Evolutionary conservation across 2,888 invertebrate species (phyloP).

Genomic region (Itoplectis maculator): DNA sequence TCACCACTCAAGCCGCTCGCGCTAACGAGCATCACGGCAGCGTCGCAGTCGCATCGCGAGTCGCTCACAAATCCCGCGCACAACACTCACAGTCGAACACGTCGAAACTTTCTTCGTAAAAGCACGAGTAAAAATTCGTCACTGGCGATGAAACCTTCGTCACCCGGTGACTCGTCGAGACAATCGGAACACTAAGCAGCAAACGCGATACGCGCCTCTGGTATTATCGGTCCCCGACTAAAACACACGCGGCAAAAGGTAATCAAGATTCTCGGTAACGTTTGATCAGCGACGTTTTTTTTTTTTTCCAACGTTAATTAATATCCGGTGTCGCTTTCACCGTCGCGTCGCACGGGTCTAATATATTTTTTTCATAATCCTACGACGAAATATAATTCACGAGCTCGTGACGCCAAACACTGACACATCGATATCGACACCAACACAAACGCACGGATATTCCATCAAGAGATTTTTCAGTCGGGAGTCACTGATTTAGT

Average conservation of each 20-base stretch:
- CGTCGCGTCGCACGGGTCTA: too few species aligned
- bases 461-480: too few species aligned
- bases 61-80: neutral
- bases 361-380: too few species aligned
- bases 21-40: constrained; percentile 50
- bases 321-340: constrained; percentile 15
- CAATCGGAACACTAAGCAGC: too few species aligned
- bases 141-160: neutral
- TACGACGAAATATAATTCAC: too few species aligned
- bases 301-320: constrained; percentile 13
- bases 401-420: too few species aligned
- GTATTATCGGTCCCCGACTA: too few species aligned
- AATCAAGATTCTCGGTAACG: constrained; percentile 1
- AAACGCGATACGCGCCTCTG: too few species aligned
- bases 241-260: neutral
- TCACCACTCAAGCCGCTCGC: constrained; percentile 25
- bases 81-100: too few species aligned
- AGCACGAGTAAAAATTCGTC: neutral
- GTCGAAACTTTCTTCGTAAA: neutral
- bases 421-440: too few species aligned
- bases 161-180: neutral
- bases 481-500: neutral
- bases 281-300: neutral
- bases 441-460: too few species aligned
- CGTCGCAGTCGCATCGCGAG: constrained; percentile 21